phyloP scores from a whole-genome alignment of 2,888 invertebrate species.

The Lepidochrysops patricia region DNA sequence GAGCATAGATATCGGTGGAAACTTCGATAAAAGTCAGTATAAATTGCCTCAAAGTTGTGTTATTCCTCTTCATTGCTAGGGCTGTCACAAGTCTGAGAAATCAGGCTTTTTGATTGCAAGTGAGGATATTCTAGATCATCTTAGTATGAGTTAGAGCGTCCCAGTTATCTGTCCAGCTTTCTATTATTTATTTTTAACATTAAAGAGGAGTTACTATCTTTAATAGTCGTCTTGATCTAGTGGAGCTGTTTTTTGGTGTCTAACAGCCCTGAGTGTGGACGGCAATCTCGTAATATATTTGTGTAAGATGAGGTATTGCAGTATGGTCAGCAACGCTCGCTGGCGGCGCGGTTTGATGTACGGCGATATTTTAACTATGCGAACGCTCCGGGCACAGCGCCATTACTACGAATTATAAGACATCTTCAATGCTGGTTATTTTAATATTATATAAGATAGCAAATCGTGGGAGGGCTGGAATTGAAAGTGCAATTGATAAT shows the following conservation, averaged over 20 bases:
- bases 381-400: constrained; percentile 19
- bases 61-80: background rate
- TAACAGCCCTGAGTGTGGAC: background rate
- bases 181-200: no score
- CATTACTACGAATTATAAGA: constrained; percentile 24
- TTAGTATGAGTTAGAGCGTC: background rate
- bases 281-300: constrained; percentile 14
- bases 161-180: background rate
- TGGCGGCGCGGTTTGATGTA: constrained; percentile 24
- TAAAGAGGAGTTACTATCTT: no score
- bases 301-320: constrained; percentile 16
- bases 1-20: constrained; percentile 1
- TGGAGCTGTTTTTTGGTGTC: background rate
- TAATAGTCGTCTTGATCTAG: no score
- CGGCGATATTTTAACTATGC: constrained; percentile 25
- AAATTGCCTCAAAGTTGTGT: background rate
- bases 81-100: background rate
- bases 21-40: constrained; percentile 1
- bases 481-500: background rate
- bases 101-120: background rate
- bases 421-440: constrained; percentile 19
- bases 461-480: background rate
- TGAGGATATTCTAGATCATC: no score
- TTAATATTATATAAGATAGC: constrained; percentile 21
- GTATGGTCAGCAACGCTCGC: constrained; percentile 17